Evolutionary conservation across 2,797 vertebrate species (phyloP).

Genomic region (Netta rufina): DNA sequence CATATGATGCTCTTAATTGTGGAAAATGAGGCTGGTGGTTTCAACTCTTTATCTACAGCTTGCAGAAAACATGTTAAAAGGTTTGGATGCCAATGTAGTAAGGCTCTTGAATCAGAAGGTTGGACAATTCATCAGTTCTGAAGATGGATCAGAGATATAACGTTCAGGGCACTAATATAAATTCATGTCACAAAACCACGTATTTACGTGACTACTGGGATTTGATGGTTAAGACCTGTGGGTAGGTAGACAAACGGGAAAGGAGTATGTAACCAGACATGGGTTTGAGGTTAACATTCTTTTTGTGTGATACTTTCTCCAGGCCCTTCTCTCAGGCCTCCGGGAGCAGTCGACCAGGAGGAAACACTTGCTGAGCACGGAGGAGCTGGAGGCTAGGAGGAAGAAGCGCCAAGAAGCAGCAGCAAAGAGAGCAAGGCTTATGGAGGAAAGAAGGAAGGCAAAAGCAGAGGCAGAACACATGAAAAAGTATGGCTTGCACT

Average conservation of each 20-base stretch:
- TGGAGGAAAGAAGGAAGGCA: constrained; percentile 80
- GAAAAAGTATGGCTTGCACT: constrained; percentile 83
- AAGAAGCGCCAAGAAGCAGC: constrained; percentile 82
- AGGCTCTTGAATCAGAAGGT: background rate
- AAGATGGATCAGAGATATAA: background rate
- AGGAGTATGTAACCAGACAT: background rate
- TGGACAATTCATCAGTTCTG: background rate
- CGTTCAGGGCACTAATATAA: background rate
- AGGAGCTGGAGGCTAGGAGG: constrained; percentile 81
- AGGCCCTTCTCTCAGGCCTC: constrained; percentile 78
- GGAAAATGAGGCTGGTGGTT: background rate
- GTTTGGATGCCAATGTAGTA: background rate
- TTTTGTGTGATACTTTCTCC: background rate
- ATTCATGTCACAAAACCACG: background rate
- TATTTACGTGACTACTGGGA: background rate
- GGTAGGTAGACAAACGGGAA: background rate
- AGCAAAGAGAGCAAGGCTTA: constrained; percentile 84
- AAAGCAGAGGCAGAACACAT: constrained; percentile 83
- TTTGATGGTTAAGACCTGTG: background rate
- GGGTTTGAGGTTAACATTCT: background rate
- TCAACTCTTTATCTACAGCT: background rate
- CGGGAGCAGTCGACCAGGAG: constrained; percentile 72
- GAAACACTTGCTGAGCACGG: constrained; percentile 80
- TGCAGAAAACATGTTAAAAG: background rate
- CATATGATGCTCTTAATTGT: background rate